These are phyloP conservation scores for Formica exsecta DNA, from an alignment of 1,140 invertebrate species.

Conservation along the genomic window DNA sequence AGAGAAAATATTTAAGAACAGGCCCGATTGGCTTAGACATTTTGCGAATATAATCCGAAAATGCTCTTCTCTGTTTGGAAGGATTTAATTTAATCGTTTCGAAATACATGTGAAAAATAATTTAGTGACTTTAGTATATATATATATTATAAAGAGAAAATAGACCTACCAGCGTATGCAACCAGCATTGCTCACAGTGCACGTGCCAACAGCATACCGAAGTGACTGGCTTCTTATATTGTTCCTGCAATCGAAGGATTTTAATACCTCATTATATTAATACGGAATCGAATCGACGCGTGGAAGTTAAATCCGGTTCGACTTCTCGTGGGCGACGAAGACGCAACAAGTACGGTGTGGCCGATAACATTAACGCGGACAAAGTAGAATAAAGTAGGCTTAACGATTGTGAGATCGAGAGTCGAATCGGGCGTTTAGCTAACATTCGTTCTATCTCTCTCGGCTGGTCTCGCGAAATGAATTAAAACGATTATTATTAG, in stretches of 20 bases:
- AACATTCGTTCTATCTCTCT: neutral
- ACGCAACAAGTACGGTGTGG: neutral
- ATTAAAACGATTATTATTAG: conserved; percentile 20
- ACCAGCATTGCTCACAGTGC: conserved; percentile 97
- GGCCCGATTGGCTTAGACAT: neutral
- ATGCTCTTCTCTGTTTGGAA: neutral
- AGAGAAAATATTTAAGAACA: neutral
- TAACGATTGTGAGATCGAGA: neutral
- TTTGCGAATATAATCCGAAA: neutral
- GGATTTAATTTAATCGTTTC: neutral
- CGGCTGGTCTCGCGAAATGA: neutral
- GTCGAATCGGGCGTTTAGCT: neutral
- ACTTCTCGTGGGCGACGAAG: neutral
- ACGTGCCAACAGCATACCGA: conserved; percentile 98
- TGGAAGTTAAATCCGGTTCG: neutral
- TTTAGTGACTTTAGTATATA: neutral
- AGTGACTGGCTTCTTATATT: conserved; percentile 95
- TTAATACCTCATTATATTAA: neutral
- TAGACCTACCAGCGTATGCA: conserved; percentile 91
- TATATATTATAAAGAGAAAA: neutral
- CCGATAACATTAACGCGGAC: neutral
- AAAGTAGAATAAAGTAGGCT: neutral
- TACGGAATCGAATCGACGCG: too few species aligned
- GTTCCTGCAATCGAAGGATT: conserved; percentile 85
- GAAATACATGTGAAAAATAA: neutral